Conservation (phyloP, 2,888 invertebrate species). For the Disparrhopalites patrizii region DNA sequence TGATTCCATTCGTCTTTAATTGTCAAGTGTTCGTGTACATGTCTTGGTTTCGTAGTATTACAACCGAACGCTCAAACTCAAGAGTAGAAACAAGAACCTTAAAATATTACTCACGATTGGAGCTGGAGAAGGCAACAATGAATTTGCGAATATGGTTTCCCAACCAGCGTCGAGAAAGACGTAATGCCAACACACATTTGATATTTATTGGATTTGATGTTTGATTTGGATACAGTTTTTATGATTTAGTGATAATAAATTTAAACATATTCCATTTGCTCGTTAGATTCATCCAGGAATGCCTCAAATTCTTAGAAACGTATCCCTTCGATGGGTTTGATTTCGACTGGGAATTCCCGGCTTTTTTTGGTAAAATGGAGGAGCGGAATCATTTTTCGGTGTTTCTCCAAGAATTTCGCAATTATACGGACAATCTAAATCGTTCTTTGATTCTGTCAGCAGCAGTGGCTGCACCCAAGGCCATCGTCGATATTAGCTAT, state of each 20-base stretch:
- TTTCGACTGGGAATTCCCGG: constrained; percentile 67
- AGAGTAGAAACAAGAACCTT: constrained; percentile 60
- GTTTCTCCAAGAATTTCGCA: constrained; percentile 67
- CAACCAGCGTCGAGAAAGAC: constrained; percentile 50
- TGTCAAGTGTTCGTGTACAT: too few species aligned
- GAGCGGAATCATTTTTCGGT: constrained; percentile 72
- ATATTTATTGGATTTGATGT: neutral
- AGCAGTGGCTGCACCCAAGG: constrained; percentile 74
- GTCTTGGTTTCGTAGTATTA: constrained; percentile 50
- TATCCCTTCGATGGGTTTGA: constrained; percentile 50
- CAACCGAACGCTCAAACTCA: constrained; percentile 56
- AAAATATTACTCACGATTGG: constrained; percentile 76
- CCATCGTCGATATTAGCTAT: constrained; percentile 71
- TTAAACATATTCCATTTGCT: neutral
- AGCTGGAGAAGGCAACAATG: constrained; percentile 54
- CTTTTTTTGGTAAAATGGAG: constrained; percentile 55
- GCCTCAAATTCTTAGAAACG: constrained; percentile 39
- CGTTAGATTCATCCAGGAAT: constrained; percentile 48
- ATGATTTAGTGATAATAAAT: neutral
- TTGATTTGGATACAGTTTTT: neutral
- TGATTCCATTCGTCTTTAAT: too few species aligned
- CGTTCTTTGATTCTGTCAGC: constrained; percentile 60
- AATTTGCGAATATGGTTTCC: constrained; percentile 68
- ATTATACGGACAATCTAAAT: constrained; percentile 58
- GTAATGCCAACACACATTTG: neutral